phyloP scores from a whole-genome alignment of 2,888 invertebrate genomes.

The Netelia fuscicornis region DNA sequence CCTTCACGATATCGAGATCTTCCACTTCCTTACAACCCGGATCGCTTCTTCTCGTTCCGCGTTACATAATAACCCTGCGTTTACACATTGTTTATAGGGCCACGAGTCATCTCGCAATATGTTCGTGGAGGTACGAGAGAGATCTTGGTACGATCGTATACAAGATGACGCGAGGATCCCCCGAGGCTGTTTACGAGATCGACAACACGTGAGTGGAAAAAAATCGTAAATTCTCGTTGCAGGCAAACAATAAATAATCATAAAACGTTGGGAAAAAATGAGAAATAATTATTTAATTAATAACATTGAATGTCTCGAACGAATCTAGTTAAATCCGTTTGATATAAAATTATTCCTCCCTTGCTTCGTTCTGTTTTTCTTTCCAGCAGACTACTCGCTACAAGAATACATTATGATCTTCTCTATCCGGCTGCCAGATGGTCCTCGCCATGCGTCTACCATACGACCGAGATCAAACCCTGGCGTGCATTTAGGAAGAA shows the following conservation, averaged over 20 bases:
- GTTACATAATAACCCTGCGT: constrained; percentile 76
- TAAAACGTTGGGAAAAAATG: no score
- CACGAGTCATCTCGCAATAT: constrained; percentile 19
- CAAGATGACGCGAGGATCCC: constrained; percentile 21
- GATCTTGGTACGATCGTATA: constrained; percentile 6
- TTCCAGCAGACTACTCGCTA: constrained; percentile 9
- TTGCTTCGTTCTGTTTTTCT: constrained; percentile 31
- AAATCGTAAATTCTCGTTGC: constrained; percentile 10
- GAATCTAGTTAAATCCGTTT: not conserved
- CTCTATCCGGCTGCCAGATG: constrained; percentile 62
- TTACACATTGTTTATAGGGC: constrained; percentile 77
- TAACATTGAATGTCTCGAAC: not conserved
- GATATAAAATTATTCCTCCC: not conserved
- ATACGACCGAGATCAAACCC: constrained; percentile 56
- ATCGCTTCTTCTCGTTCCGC: constrained; percentile 52
- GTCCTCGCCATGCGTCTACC: constrained; percentile 38
- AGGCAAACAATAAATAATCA: not conserved
- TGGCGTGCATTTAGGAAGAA: constrained; percentile 52
- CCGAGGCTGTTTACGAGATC: constrained; percentile 38
- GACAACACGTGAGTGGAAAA: constrained; percentile 32
- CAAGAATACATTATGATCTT: constrained; percentile 33
- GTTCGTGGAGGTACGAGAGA: not conserved
- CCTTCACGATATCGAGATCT: constrained; percentile 61
- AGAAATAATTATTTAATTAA: no score
- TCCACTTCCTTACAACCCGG: constrained; percentile 27